phyloP scores from a whole-genome alignment of 2,113 vertebrate species.

The Ancistrus triradiatus region DNA sequence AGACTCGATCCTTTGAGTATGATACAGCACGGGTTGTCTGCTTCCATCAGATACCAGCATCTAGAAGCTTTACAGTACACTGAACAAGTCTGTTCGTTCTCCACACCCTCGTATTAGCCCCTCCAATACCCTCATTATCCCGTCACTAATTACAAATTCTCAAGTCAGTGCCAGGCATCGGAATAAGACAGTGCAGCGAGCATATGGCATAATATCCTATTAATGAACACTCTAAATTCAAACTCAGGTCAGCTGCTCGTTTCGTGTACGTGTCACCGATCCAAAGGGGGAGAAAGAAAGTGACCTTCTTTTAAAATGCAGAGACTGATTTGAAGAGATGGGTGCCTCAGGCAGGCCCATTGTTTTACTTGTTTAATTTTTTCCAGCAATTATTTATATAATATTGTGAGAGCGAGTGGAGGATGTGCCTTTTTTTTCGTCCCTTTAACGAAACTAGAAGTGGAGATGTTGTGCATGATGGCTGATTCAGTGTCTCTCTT shows the following conservation, averaged over 20 bases:
- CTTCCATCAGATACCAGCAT: not conserved
- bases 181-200: constrained; percentile 92
- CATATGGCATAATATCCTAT: constrained; percentile 99
- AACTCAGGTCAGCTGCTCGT: constrained; percentile 98
- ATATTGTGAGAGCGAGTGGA: constrained; percentile 64
- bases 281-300: constrained; percentile 67
- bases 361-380: constrained; percentile 73
- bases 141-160: constrained; percentile 98
- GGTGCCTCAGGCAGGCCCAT: constrained; percentile 64
- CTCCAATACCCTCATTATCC: constrained; percentile 96
- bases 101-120: constrained; percentile 84
- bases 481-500: constrained; percentile 42
- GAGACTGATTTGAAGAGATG: constrained; percentile 66
- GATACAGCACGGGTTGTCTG: not conserved
- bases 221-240: constrained; percentile 99
- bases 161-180: constrained; percentile 94
- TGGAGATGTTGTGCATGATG: constrained; percentile 36
- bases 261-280: constrained; percentile 86
- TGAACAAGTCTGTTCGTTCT: constrained; percentile 72
- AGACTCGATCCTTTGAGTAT: too few relatives aligned
- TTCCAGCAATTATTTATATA: constrained; percentile 76
- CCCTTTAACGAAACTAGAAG: constrained; percentile 48
- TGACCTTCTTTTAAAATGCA: constrained; percentile 82
- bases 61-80: constrained; percentile 55
- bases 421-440: constrained; percentile 36